These are phyloP conservation scores for Mercenaria mercenaria DNA, from an alignment of 1,140 invertebrate species.

Conservation along the genomic window DNA sequence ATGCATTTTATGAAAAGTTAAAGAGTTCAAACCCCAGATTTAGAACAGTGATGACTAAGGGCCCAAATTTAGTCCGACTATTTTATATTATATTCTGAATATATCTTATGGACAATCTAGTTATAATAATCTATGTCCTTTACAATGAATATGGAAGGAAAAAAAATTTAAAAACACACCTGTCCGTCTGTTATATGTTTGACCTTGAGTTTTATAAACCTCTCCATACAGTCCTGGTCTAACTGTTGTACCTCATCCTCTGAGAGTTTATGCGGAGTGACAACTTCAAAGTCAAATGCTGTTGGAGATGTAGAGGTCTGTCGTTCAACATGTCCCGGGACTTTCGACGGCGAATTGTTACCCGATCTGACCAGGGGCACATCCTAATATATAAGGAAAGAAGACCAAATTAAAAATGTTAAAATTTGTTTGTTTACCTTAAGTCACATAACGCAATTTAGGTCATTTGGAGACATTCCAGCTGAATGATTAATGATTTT, in stretches of 20 bases:
- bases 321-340: slow-evolving; percentile 90
- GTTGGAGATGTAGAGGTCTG: slow-evolving; percentile 72
- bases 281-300: slow-evolving; percentile 41
- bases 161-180: slow-evolving; percentile 69
- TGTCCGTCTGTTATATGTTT: slow-evolving; percentile 96
- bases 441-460: no score
- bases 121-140: no score
- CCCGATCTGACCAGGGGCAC: slow-evolving; percentile 76
- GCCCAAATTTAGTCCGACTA: no score
- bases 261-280: slow-evolving; percentile 73
- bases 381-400: slow-evolving; percentile 70
- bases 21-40: no score
- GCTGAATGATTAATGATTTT: no score
- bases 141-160: no score
- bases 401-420: neutral
- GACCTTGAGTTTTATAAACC: slow-evolving; percentile 97
- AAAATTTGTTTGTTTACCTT: neutral
- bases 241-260: slow-evolving; percentile 87
- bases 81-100: no score
- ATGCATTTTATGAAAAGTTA: no score
- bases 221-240: slow-evolving; percentile 89
- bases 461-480: no score
- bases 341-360: slow-evolving; percentile 73
- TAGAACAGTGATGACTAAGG: no score
- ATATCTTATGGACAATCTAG: no score